Percentiles rank a stretch among this genome's conserved stretches.
Evolutionary conservation across 2,888 invertebrate genomes (phyloP).

Genomic region (Beris chalybata): DNA sequence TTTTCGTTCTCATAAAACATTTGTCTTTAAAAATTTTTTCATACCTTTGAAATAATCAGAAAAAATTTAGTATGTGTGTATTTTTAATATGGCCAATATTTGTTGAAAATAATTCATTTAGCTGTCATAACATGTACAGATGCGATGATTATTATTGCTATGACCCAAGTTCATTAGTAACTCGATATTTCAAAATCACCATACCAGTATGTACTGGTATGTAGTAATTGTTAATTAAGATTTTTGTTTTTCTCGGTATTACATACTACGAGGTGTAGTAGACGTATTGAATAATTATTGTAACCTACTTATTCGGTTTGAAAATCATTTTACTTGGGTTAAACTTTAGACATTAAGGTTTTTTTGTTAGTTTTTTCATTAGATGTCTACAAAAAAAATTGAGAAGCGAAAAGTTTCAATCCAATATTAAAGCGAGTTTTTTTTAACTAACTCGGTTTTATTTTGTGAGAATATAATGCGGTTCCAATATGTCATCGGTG

Average conservation of each 20-base stretch:
- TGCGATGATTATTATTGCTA: background rate
- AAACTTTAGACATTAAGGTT: background rate
- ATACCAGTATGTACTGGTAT: background rate
- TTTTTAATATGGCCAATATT: background rate
- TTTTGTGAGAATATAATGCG: too few species aligned
- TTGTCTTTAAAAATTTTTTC: slow-evolving; percentile 1
- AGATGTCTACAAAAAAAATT: too few species aligned
- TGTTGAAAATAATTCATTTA: slow-evolving; percentile 12
- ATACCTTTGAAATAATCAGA: slow-evolving; percentile 4
- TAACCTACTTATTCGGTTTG: background rate
- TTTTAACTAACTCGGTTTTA: too few species aligned
- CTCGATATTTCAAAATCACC: slow-evolving; percentile 9
- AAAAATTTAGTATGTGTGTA: background rate
- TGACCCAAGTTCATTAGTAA: slow-evolving; percentile 6
- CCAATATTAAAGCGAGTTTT: too few species aligned
- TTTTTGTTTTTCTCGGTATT: background rate
- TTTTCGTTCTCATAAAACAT: background rate
- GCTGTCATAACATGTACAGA: slow-evolving; percentile 5
- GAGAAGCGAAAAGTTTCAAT: too few species aligned
- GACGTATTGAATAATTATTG: too few species aligned
- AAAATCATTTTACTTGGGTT: background rate
- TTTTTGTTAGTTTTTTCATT: too few species aligned
- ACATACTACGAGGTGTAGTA: too few species aligned
- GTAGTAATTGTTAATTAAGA: slow-evolving; percentile 18
- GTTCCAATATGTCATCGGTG: too few species aligned